A percentile compares a stretch with the other conserved stretches of the same genome.
phyloP scores from a whole-genome alignment of 2,888 invertebrate species.

The Pherbina coryleti region DNA sequence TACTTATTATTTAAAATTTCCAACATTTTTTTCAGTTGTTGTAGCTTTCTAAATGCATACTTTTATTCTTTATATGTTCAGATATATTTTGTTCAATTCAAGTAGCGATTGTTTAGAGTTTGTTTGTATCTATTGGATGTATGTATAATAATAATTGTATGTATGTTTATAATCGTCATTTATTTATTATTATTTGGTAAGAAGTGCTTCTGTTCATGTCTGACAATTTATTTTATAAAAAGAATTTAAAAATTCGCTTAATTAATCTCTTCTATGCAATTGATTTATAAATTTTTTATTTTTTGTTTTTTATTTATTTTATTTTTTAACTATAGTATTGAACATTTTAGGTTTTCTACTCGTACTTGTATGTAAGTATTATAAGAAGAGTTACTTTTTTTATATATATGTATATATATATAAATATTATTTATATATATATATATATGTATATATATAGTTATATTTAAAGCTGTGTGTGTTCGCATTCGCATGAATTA shows the following conservation, averaged over 20 bases:
- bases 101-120: conserved; percentile 18
- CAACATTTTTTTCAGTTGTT: conserved; percentile 27
- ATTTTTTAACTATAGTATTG: conserved; percentile 20
- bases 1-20: conserved; percentile 1
- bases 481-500: conserved; percentile 59
- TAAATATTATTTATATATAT: not conserved
- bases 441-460: not conserved
- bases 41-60: conserved; percentile 64
- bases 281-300: not conserved
- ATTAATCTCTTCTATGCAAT: not conserved
- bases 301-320: conserved; percentile 22
- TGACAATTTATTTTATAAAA: conserved; percentile 25
- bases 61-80: conserved; percentile 53
- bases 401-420: no score
- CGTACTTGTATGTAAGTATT: not conserved
- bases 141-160: conserved; percentile 29
- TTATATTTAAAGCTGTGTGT: conserved; percentile 24
- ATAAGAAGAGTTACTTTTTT: not conserved
- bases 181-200: conserved; percentile 30
- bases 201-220: conserved; percentile 13
- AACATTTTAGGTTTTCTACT: not conserved
- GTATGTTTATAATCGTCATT: conserved; percentile 28
- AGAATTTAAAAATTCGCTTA: conserved; percentile 24
- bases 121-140: conserved; percentile 33
- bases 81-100: conserved; percentile 20